Base-by-base conservation (phyloP, 2,113 vertebrate species). In the Menidia beryllina region DNA sequence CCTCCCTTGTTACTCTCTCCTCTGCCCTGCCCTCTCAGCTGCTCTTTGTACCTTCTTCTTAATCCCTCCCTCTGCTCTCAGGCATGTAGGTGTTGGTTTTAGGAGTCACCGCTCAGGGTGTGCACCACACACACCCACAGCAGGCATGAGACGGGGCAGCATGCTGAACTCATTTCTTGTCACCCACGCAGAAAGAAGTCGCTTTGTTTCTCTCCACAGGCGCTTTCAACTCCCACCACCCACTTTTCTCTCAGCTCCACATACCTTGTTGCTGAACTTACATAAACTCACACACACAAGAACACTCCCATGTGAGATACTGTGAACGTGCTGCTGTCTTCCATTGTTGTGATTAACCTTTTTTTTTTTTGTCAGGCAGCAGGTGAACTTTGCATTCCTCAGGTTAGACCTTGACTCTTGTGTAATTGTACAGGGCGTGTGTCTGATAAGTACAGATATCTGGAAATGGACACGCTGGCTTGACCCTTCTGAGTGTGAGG, bases 101-200 rank as follows among this genome's bases (percentile, higher is more conserved):
- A 11, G 15, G 26, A 85, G 86, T 82, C 75, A 41, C 77, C 61
- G 58, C 14, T 53, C 2, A 68, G 82, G 86, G 89, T 72, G 91
- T 88, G 87, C 12, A 20, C 25, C 61, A 2, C 81, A 79, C 89
- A 88, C 92, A 86, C 92, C 90, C 72, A 73, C 78, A 1, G 39
- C 61, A 92, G 79, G 89, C 88, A 91, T 84, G 88, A 89, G 66
- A 63, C 67, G 7, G 47, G 69, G 72, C 76, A 72, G 50, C 78
- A 60, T 55, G 71, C 67, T 76, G 53, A 36, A 23, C 66, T 1
- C 2, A 41, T 45, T 39, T 60, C 47, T 38, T 25, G 14, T 13
- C 34, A 8, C 2, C 41, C 23, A 75, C 15, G 57, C 11, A 24
- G 38, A n/a, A 56, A 78, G 19, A 7, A 52, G 10, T 58, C n/a